Conservation (phyloP, 1,140 invertebrate genomes). For the Solenopsis invicta region DNA sequence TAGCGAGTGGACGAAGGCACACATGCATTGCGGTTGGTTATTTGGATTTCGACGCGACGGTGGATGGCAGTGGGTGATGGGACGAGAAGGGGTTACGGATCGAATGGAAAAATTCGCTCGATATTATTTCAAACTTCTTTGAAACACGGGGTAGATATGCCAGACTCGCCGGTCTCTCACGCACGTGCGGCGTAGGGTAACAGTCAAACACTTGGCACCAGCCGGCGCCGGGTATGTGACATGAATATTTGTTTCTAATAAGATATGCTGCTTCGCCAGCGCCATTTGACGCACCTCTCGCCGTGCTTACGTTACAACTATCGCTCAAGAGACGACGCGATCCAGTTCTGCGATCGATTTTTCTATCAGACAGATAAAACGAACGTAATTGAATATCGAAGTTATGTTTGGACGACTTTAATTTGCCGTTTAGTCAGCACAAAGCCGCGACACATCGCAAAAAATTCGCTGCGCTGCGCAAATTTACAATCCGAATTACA, state of each 20-base stretch:
- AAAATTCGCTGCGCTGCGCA: conserved; percentile 7
- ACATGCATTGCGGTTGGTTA: conserved; percentile 46
- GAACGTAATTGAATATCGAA: conserved; percentile 19
- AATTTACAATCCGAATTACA: conserved; percentile 19
- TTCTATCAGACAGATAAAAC: conserved; percentile 9
- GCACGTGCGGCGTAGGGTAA: conserved; percentile 82
- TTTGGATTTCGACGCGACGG: conserved; percentile 44
- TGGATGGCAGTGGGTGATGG: background rate
- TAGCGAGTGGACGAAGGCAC: conserved; percentile 27
- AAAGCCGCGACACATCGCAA: conserved; percentile 5
- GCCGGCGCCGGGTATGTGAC: conserved; percentile 86
- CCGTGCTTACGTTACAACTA: conserved; percentile 61
- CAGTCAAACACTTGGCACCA: conserved; percentile 87
- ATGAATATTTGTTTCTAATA: conserved; percentile 88
- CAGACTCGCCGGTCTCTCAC: conserved; percentile 70
- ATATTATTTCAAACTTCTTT: conserved; percentile 82
- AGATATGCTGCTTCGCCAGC: conserved; percentile 83
- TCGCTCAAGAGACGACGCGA: conserved; percentile 24
- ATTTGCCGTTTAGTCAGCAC: background rate
- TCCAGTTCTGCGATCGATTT: conserved; percentile 30
- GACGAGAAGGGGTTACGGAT: conserved; percentile 5
- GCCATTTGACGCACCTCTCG: conserved; percentile 81
- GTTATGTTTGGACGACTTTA: conserved; percentile 25
- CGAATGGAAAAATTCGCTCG: conserved; percentile 76
- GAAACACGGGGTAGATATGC: conserved; percentile 73